These are phyloP conservation scores for Phoeniculus purpureus DNA, from an alignment of 2,797 vertebrate species.

Conservation along the genomic window DNA sequence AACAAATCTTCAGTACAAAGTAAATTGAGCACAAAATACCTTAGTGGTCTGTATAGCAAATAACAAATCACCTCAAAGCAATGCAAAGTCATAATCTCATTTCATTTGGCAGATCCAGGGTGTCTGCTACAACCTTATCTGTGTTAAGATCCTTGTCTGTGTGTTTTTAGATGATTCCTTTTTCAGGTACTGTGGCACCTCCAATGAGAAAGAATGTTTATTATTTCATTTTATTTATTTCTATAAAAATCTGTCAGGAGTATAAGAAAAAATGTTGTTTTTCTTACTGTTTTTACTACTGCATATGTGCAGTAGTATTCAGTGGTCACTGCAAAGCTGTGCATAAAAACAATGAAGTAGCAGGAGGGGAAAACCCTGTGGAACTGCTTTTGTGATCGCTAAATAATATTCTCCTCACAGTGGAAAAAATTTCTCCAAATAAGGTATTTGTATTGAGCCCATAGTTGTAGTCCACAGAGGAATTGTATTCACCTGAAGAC, in stretches of 20 bases:
- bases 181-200: background rate
- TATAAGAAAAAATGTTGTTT: no score
- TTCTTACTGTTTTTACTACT: no score
- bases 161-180: background rate
- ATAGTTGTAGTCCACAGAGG: background rate
- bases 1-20: constrained; percentile 38
- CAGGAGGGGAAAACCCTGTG: background rate
- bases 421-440: background rate
- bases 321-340: background rate
- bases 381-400: background rate
- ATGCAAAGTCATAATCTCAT: constrained; percentile 4
- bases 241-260: background rate
- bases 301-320: background rate
- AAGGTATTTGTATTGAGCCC: background rate
- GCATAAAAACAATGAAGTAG: background rate
- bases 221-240: background rate
- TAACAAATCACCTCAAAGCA: constrained; percentile 42
- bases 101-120: background rate
- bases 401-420: background rate
- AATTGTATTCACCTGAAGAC: background rate
- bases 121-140: background rate
- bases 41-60: constrained; percentile 15
- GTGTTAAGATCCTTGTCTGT: background rate
- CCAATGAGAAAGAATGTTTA: background rate
- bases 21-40: constrained; percentile 60